Percentiles rank a stretch among this genome's conserved stretches.
Conservation (phyloP, 1,140 invertebrate genomes). For the Bombus difficillimus region DNA sequence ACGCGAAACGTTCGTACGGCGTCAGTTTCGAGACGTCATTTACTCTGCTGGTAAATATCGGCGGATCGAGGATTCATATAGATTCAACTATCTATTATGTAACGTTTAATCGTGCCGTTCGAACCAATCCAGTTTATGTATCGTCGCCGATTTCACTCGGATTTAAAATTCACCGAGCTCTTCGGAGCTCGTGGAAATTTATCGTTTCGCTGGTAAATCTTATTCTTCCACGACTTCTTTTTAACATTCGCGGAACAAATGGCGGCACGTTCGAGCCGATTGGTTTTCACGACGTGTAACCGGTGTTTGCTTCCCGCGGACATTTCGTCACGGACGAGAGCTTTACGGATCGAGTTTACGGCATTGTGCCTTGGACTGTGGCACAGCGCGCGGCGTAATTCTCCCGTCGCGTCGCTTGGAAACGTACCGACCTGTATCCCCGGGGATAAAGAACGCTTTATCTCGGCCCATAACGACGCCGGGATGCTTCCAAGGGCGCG, state of each 20-base stretch:
- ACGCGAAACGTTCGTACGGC: no score
- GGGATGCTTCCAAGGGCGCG: slow-evolving; percentile 16
- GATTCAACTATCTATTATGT: neutral
- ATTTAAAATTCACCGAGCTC: neutral
- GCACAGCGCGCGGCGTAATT: slow-evolving; percentile 1
- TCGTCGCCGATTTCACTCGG: neutral
- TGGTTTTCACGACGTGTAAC: slow-evolving; percentile 39
- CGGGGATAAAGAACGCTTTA: slow-evolving; percentile 57
- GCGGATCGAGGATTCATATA: neutral
- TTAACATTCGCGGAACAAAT: neutral
- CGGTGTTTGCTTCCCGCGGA: slow-evolving; percentile 39
- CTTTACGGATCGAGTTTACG: slow-evolving; percentile 63
- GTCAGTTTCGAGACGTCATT: neutral
- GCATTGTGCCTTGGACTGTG: slow-evolving; percentile 20
- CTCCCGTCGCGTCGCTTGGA: neutral
- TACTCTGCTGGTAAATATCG: slow-evolving; percentile 8
- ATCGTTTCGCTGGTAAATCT: neutral
- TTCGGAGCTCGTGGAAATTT: neutral
- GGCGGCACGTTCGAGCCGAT: slow-evolving; percentile 14
- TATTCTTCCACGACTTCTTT: neutral
- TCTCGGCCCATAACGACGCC: slow-evolving; percentile 44
- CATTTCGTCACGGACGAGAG: slow-evolving; percentile 65
- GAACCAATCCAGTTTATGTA: neutral
- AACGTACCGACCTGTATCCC: slow-evolving; percentile 1
- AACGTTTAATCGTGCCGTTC: neutral